Evolutionary conservation across 2,888 invertebrate species (phyloP), one percentile per base, ranked within the genome.

Genomic region (Drymonia ruficornis): DNA sequence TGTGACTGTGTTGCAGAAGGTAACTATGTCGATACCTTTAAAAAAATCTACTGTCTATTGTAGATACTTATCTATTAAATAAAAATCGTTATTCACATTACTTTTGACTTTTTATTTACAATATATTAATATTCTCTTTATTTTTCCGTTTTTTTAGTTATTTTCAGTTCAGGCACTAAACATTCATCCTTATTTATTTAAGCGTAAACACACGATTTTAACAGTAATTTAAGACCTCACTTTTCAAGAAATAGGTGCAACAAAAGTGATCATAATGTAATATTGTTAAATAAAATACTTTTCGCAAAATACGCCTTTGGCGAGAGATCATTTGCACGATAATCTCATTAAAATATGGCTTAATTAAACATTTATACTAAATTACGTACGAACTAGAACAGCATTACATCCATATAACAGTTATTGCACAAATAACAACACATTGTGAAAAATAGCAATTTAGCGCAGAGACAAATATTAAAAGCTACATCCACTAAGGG

Each of bases 121-220:
- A 91, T 90, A 92, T 91, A 91, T 89, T 91, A 87, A 87, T 91
- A 89, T 90, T 85, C 84, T 90, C 86, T 90, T 82, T 83, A 76
- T 80, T 84, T 74, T 76, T 74, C 50, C 31, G 50, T 78, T 76
- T 81, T 77, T 80, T 73, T 67, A 76, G 50, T 78, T 79, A 77
- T 83, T 84, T 78, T 87, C 81, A 83, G 78, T 84, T 83, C 86
- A 89, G 89, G 88, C 91, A 89, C 88, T 82, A 84, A 80, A 83
- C 78, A 80, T 77, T 79, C 75, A 78, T 81, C 70, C 69, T 63
- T 72, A 74, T 68, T 59, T 68, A 60, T 64, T 68, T 67, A 83
- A 83, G 81, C 83, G 74, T 83, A 78, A 83, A 83, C 76, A 75
- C 63, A 76, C 75, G 72, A 67, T 69, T 76, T 65, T 74, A 72